These are phyloP conservation scores for Drosophila vallismaia DNA, from an alignment of 2,888 invertebrate genomes.

Conservation along the genomic window DNA sequence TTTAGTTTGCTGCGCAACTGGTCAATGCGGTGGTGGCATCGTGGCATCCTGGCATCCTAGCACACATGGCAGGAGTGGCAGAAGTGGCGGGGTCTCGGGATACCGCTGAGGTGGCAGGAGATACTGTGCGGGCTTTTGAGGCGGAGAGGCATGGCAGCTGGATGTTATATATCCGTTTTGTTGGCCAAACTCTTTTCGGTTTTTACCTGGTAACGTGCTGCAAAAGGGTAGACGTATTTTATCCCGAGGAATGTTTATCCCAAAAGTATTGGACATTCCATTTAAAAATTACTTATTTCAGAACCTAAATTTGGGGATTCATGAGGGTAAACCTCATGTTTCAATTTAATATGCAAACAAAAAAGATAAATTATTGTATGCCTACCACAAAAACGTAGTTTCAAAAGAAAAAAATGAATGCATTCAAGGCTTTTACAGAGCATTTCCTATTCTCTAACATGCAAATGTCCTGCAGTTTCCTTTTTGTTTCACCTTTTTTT, in stretches of 20 bases:
- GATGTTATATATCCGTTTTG: slow-evolving; percentile 39
- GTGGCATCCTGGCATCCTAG: background rate
- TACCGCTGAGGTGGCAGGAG: slow-evolving; percentile 36
- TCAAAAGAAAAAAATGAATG: no score
- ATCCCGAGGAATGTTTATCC: background rate
- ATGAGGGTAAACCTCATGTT: no score
- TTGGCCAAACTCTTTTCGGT: slow-evolving; percentile 34
- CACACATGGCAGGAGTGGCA: background rate
- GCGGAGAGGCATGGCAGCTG: slow-evolving; percentile 3
- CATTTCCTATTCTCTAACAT: background rate
- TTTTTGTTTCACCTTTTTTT: slow-evolving; percentile 9
- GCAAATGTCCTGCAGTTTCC: background rate
- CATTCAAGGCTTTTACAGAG: background rate
- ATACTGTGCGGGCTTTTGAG: slow-evolving; percentile 7
- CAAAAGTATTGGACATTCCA: background rate
- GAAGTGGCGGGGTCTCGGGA: slow-evolving; percentile 7
- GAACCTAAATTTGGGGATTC: background rate
- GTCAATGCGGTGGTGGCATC: slow-evolving; percentile 38
- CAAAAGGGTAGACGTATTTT: slow-evolving; percentile 6
- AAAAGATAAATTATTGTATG: no score
- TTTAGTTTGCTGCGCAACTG: slow-evolving; percentile 67
- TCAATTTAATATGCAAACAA: no score
- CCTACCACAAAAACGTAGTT: no score
- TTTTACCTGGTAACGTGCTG: slow-evolving; percentile 19
- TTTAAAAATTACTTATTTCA: background rate